phyloP scores from a whole-genome alignment of 1,140 invertebrate species.

The Cotesia typhae region DNA sequence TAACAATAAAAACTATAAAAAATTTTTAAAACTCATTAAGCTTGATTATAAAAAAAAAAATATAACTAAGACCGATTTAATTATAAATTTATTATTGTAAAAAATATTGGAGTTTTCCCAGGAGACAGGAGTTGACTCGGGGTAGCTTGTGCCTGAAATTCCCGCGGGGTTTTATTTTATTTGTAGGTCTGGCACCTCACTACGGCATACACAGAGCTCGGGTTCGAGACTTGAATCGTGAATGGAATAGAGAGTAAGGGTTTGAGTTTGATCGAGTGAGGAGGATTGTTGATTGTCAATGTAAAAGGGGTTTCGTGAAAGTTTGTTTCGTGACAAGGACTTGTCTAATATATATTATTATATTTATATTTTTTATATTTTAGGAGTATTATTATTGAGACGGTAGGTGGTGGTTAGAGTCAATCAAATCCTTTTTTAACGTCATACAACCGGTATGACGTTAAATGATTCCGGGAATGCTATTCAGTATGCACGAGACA shows the following conservation, averaged over 20 bases:
- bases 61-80: too few relatives aligned
- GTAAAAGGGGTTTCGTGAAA: conserved; percentile 8
- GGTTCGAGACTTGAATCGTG: conserved; percentile 12
- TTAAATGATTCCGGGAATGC: conserved; percentile 15
- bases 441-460: too few relatives aligned
- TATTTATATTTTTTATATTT: neutral
- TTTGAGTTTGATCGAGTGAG: conserved; percentile 21
- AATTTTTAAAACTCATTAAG: too few relatives aligned
- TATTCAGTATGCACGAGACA: conserved; percentile 18
- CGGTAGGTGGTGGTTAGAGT: neutral
- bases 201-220: too few relatives aligned
- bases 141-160: neutral
- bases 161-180: neutral
- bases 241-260: conserved; percentile 11
- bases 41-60: too few relatives aligned
- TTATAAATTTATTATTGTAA: too few relatives aligned
- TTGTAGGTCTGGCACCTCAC: too few relatives aligned
- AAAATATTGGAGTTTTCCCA: too few relatives aligned
- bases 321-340: conserved; percentile 18
- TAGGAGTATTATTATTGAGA: neutral
- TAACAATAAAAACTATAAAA: too few relatives aligned
- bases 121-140: too few relatives aligned
- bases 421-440: too few relatives aligned
- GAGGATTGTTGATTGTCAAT: conserved; percentile 6
- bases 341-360: neutral